These are phyloP conservation scores for Brachionus manjavacas DNA, from an alignment of 1,140 invertebrate genomes.

Conservation along the genomic window DNA sequence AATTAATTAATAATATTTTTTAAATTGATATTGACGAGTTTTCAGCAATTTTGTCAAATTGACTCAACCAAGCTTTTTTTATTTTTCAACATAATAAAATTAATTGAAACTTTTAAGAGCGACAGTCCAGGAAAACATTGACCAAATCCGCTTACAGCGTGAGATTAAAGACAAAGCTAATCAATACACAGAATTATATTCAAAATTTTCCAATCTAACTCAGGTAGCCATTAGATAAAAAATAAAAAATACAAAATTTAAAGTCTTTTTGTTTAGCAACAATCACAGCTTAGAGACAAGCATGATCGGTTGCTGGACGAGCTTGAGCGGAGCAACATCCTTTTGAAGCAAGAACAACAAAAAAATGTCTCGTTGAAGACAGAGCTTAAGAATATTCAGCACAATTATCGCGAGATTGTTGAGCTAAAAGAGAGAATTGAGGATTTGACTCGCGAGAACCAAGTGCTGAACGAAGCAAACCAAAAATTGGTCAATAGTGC, in stretches of 20 bases:
- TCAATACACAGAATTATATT: slow-evolving; percentile 52
- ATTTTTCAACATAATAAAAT: not conserved
- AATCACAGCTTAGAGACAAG: slow-evolving; percentile 51
- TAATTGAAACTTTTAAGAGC: not conserved
- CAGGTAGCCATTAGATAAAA: slow-evolving; percentile 47
- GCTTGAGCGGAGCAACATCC: slow-evolving; percentile 54
- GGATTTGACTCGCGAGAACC: slow-evolving; percentile 55
- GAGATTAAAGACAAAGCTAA: slow-evolving; percentile 58
- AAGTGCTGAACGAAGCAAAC: slow-evolving; percentile 59
- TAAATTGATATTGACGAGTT: too few relatives aligned
- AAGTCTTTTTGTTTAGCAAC: slow-evolving; percentile 48
- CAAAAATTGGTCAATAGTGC: slow-evolving; percentile 58
- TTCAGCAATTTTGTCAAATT: too few relatives aligned
- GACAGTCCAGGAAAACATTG: slow-evolving; percentile 58
- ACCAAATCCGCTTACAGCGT: slow-evolving; percentile 58
- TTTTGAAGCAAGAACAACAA: slow-evolving; percentile 57
- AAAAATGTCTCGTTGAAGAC: slow-evolving; percentile 51
- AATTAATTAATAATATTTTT: too few relatives aligned
- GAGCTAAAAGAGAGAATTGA: slow-evolving; percentile 39
- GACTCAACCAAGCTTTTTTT: too few relatives aligned
- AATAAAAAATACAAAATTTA: not conserved
- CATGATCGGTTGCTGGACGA: slow-evolving; percentile 57
- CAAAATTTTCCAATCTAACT: slow-evolving; percentile 55
- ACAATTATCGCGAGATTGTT: not conserved
- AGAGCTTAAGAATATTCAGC: slow-evolving; percentile 47